Percentiles rank a stretch among this genome's conserved stretches.
Conservation (phyloP, 2,113 vertebrate genomes). For the Phaetusa simplex region DNA sequence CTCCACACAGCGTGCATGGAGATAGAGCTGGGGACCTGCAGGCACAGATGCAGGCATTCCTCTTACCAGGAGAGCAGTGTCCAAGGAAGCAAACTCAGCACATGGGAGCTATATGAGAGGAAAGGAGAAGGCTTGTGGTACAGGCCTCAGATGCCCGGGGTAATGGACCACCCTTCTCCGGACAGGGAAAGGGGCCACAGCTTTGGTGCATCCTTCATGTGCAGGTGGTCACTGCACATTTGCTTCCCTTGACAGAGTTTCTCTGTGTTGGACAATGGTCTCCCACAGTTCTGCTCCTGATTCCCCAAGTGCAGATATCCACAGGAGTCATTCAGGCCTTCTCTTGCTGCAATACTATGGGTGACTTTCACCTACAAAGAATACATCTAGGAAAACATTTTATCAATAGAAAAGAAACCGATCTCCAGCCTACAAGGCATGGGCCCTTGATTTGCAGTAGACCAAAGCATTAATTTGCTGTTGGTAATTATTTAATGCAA, state of each 20-base stretch:
- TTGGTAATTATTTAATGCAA: slow-evolving; percentile 30
- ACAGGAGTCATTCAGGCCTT: not conserved
- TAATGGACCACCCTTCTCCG: not conserved
- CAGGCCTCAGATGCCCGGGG: too few species aligned
- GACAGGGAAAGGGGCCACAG: not conserved
- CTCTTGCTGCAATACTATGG: not conserved
- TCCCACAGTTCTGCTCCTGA: not conserved
- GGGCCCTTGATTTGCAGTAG: not conserved
- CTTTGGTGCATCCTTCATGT: accelerated
- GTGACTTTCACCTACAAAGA: not conserved
- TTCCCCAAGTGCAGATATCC: not conserved
- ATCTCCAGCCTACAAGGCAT: not conserved
- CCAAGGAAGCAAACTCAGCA: not conserved
- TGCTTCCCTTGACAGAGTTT: not conserved
- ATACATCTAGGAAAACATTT: not conserved
- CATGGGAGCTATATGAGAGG: not conserved
- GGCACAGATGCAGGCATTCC: accelerated
- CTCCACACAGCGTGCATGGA: accelerated
- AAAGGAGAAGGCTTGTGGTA: not conserved
- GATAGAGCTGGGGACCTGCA: not conserved
- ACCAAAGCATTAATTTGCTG: not conserved
- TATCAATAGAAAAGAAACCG: not conserved
- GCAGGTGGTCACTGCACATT: not conserved
- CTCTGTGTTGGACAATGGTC: accelerated
- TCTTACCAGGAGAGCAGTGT: not conserved